Evolutionary conservation across 2,888 invertebrate species (phyloP), one percentile per base, ranked within the genome.

Genomic region (Formica aserva): DNA sequence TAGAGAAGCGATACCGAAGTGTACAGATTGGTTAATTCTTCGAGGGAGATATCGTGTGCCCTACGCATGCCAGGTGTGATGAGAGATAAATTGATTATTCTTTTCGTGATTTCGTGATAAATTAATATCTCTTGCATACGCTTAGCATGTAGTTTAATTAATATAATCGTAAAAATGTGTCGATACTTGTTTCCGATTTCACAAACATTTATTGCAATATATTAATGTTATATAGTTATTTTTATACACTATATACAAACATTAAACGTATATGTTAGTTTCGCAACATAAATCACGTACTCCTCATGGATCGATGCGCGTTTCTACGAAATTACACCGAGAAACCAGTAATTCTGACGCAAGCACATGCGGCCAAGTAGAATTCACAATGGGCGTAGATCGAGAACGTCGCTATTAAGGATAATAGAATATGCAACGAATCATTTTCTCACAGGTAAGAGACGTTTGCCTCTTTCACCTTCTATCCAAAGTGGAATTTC

Each of bases 321-420:
- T 89, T 86, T 85, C 82, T 85, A 67, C 87, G 83, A 84, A 77
- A 69, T 72, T 62, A 63, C 80, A 76, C 82, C 63, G 80, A 85
- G 86, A 83, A 85, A 86, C 85, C 89, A 83, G 82, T 83, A 82
- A 78, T 63, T 85, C 83, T 89, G 89, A 89, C 85, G 89, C 88
- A 89, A 89, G 85, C 63, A 88, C 85, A 81, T 85, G 74, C 87
- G 86, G 89, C 85, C 89, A 83, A 87, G 87, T 85, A 85, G 90
- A 84, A 87, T 85, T 84, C 81, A 89, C 86, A 88, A 89, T 89
- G 87, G 88, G 87, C 82, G 86, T 85, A 83, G 90, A 89, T 89
- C 90, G 89, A 83, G 89, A 90, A 85, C 90, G 85, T 90, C 87
- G 87, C 88, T 87, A 88, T 90, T 89, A 89, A 75, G 85, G 90